Evolutionary conservation across 1,140 invertebrate species (phyloP).

Genomic region (Lepidurus couesii): DNA sequence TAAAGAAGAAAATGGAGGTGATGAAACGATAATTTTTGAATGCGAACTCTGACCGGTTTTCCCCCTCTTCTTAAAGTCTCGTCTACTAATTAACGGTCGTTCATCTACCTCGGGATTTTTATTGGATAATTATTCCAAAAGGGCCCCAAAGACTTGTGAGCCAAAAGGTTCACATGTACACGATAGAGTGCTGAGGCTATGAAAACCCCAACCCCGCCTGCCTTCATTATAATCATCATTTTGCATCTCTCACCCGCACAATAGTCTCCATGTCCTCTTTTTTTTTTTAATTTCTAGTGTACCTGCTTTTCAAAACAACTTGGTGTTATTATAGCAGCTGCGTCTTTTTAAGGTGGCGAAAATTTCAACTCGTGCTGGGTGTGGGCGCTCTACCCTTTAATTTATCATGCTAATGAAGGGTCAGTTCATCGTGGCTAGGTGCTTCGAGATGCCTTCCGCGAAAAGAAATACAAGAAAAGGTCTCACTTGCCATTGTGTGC

Average conservation of each 20-base stretch:
- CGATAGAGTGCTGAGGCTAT: not conserved
- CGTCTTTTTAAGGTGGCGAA: not conserved
- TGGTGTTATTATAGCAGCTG: not conserved
- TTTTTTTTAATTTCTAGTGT: not conserved
- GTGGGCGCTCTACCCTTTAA: not conserved
- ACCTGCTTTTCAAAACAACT: not conserved
- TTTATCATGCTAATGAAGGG: conserved; percentile 8
- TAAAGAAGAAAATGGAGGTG: not conserved
- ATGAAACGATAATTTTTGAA: conserved; percentile 20
- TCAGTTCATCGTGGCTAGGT: not conserved
- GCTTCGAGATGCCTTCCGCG: not conserved
- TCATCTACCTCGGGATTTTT: conserved; percentile 10
- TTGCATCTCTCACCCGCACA: not conserved
- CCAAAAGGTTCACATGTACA: not conserved
- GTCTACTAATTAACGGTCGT: conserved; percentile 10
- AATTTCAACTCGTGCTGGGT: conserved; percentile 2
- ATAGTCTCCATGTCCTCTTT: not conserved
- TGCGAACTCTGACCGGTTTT: not conserved
- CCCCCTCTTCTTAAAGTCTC: not conserved
- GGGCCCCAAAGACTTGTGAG: not conserved
- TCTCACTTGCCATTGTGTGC: not conserved
- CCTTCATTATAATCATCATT: conserved; percentile 10
- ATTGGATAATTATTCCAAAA: conserved; percentile 12
- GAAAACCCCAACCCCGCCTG: not conserved
- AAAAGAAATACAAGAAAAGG: not conserved